Evolutionary conservation across 2,888 invertebrate genomes (phyloP).

Genomic region (Dryobotodes eremita): DNA sequence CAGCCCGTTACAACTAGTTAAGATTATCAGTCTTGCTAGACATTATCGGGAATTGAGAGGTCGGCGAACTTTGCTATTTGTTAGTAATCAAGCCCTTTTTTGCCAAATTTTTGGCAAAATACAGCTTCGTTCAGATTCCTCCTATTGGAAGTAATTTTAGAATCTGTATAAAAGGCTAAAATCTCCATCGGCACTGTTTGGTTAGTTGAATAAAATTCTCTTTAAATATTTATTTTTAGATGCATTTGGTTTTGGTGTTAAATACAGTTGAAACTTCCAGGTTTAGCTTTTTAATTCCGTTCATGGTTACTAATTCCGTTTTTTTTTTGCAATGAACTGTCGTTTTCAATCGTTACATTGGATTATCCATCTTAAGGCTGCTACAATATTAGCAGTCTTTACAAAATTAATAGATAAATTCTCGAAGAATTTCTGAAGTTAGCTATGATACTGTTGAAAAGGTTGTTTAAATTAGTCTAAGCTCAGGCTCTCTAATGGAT

Average conservation of each 20-base stretch:
- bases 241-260: background rate
- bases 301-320: background rate
- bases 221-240: background rate
- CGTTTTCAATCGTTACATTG: background rate
- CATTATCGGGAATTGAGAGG: conserved; percentile 51
- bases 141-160: conserved; percentile 2
- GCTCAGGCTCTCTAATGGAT: background rate
- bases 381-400: background rate
- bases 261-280: background rate
- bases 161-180: background rate
- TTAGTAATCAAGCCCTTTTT: conserved; percentile 22
- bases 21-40: conserved; percentile 46
- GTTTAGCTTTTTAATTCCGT: background rate
- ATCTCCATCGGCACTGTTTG: background rate
- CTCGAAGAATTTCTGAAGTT: background rate
- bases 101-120: conserved; percentile 14
- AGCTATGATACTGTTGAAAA: background rate
- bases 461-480: background rate
- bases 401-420: background rate
- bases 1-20: conserved; percentile 53
- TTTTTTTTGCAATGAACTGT: background rate
- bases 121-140: background rate
- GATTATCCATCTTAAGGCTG: background rate
- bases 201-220: background rate
- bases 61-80: conserved; percentile 50